Evolutionary conservation across 1,140 invertebrate genomes (phyloP), one percentile per base, ranked within the genome.

Genomic region (Cydia pomonella): DNA sequence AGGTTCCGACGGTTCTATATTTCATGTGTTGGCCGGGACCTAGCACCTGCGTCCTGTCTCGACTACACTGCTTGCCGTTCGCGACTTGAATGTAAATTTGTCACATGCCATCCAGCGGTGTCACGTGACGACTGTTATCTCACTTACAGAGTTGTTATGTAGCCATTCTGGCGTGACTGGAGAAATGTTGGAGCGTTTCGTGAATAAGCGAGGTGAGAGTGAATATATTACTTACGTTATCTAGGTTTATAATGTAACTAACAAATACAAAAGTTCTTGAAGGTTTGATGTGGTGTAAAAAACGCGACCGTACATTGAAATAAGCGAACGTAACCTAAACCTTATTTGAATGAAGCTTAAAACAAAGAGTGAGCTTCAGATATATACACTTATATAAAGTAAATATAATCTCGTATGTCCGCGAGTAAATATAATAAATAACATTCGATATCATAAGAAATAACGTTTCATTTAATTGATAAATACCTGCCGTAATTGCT

Each of bases 51-150:
- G 63, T 66, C 63, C 63, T 27, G 63, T n/a, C 63, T 66, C 63
- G 25, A 66, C 63, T 66, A 66, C 9, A 66, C 63, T 66, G 63
- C 63, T 66, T 38, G 25, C 63, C 63, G 63, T 38, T 74, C 53
- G 73, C 73, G 73, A 63, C 29, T 74, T 21, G 73, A 74, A 74
- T 74, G 73, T 74, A 74, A 74, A 74, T 74, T 74, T 74, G 73
- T 74, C 73, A 74, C 59, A 74, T 62, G 62, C 18, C 59, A 73
- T 53, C 47, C 72, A 53, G 50, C 50, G 72, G 73, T 74, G 73
- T 74, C 73, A 74, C 53, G 73, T 74, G 73, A 74, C 73, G 73
- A 73, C 59, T 64, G 73, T 74, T 74, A 74, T 74, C 53, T 74
- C n/a, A 74, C 72, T 73, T 73, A 73, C 27, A 47, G 72, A 25